These are phyloP conservation scores for Vulpes ferrilata DNA, from an alignment of 2,113 vertebrate genomes.

Conservation along the genomic window DNA sequence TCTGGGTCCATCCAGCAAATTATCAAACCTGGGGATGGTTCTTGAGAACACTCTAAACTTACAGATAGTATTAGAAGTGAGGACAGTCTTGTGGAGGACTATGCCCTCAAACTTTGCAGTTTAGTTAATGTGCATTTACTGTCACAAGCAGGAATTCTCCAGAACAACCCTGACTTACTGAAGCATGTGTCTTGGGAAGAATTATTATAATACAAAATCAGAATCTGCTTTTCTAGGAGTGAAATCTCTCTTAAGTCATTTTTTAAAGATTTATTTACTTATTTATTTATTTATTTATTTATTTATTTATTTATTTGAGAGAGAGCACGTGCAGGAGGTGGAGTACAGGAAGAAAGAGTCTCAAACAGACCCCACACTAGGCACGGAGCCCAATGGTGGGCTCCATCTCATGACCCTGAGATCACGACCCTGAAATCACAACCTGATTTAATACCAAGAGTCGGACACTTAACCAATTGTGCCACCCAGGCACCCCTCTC, in stretches of 20 bases:
- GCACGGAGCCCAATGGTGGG: background rate
- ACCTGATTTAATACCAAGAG: background rate
- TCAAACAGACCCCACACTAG: background rate
- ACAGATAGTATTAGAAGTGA: background rate
- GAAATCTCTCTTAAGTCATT: constrained; percentile 40
- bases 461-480: background rate
- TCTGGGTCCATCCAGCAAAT: background rate
- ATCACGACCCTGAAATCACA: background rate
- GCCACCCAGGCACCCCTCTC: background rate
- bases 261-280: background rate
- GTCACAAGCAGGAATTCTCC: background rate
- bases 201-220: background rate
- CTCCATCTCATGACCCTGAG: background rate
- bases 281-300: too few relatives aligned
- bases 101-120: background rate
- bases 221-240: background rate
- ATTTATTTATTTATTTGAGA: background rate
- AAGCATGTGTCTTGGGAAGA: background rate
- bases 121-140: background rate
- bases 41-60: background rate
- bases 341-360: background rate
- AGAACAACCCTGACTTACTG: background rate
- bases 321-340: too few relatives aligned
- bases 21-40: background rate
- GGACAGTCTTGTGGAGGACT: background rate